These are phyloP conservation scores for Axinella damicornis DNA, from an alignment of 37 sponge, comb jelly and placozoan genomes.

Conservation along the genomic window DNA sequence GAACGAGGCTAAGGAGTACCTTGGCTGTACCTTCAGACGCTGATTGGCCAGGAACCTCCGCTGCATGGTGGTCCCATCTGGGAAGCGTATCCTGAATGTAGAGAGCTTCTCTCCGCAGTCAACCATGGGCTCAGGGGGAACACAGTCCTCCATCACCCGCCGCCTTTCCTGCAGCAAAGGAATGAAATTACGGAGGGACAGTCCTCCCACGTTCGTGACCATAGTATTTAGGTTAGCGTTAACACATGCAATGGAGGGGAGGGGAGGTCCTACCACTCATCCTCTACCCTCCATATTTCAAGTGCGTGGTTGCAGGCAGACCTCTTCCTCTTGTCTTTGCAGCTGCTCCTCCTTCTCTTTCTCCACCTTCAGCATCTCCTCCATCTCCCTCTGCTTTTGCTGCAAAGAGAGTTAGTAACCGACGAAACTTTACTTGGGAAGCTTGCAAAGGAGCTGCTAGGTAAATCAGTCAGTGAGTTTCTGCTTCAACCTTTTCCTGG, in stretches of 20 bases:
- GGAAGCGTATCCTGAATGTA: conserved; percentile 72
- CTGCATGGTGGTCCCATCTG: conserved; percentile 64
- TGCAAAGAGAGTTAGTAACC: neutral
- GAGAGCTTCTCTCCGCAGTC: conserved; percentile 43
- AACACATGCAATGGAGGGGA: no score
- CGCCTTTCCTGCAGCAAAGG: conserved; percentile 25
- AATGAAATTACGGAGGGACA: no score
- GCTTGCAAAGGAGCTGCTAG: no score
- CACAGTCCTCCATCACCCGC: conserved; percentile 26
- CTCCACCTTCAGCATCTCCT: conserved; percentile 22
- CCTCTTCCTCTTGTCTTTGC: conserved; percentile 54
- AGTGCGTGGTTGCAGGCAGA: no score
- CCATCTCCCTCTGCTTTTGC: conserved; percentile 1
- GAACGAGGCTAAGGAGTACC: neutral
- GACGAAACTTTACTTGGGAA: no score
- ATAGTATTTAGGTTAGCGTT: no score
- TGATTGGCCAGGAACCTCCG: conserved; percentile 78
- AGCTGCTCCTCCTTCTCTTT: conserved; percentile 17
- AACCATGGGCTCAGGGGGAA: conserved; percentile 69
- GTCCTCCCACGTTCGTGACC: no score
- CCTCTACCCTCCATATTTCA: no score
- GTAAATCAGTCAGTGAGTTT: no score
- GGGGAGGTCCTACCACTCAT: no score
- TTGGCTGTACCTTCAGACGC: conserved; percentile 44
- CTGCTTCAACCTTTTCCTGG: conserved; percentile 56